Percentiles rank a stretch among this genome's conserved stretches.
phyloP scores from a whole-genome alignment of 2,888 invertebrate genomes.

The Idaea biselata region DNA sequence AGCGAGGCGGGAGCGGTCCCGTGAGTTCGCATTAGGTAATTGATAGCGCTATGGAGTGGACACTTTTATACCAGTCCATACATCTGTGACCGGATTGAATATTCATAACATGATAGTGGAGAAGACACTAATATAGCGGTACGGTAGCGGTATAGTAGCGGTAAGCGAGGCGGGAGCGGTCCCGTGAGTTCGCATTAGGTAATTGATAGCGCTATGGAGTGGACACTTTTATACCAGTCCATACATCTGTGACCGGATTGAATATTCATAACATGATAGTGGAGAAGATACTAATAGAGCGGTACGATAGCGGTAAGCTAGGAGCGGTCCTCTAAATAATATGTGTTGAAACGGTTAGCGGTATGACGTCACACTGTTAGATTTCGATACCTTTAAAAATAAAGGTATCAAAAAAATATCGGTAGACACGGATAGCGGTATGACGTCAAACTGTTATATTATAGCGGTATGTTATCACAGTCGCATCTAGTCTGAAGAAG shows the following conservation, averaged over 20 bases:
- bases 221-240: slow-evolving; percentile 9
- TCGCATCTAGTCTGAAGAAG: no score
- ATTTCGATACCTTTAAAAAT: no score
- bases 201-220: slow-evolving; percentile 47
- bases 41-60: slow-evolving; percentile 38
- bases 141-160: no score
- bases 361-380: no score
- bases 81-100: slow-evolving; percentile 5
- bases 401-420: no score
- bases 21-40: slow-evolving; percentile 55
- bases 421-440: no score
- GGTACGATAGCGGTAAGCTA: no score
- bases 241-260: slow-evolving; percentile 4
- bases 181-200: slow-evolving; percentile 49
- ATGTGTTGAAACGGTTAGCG: no score
- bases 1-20: slow-evolving; percentile 19
- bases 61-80: slow-evolving; percentile 5
- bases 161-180: slow-evolving; percentile 13
- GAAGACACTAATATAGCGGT: background rate
- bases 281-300: background rate
- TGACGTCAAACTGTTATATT: no score
- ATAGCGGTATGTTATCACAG: no score
- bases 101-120: background rate
- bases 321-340: no score
- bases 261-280: background rate